A percentile compares a stretch with the other conserved stretches of the same genome.
Conservation (phyloP, 2,888 invertebrate species). For the Apamea sordens region DNA sequence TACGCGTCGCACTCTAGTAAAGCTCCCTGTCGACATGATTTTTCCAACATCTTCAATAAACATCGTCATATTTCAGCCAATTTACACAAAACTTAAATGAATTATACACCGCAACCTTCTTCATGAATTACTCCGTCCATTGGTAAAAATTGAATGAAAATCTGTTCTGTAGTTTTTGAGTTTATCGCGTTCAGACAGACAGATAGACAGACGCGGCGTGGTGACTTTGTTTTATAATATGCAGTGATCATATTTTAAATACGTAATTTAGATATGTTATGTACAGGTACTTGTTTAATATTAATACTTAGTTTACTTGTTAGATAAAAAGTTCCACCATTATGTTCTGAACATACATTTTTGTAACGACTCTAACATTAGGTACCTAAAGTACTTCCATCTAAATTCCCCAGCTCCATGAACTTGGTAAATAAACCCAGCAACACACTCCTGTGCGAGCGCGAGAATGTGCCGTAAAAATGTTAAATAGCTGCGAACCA, state of each 20-base stretch:
- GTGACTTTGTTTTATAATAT: not conserved
- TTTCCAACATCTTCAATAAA: not conserved
- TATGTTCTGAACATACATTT: not conserved
- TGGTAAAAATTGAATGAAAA: not conserved
- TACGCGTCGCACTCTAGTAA: not conserved
- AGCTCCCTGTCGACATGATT: not conserved
- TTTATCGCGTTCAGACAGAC: too few relatives aligned
- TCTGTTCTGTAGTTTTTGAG: too few relatives aligned
- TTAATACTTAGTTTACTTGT: not conserved
- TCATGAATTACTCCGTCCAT: not conserved
- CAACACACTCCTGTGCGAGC: slow-evolving; percentile 35
- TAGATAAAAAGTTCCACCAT: not conserved
- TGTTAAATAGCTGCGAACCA: slow-evolving; percentile 47
- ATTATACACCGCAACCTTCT: too few relatives aligned
- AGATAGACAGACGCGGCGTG: not conserved
- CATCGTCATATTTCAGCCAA: not conserved
- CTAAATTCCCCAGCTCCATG: slow-evolving; percentile 12
- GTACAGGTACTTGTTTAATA: not conserved
- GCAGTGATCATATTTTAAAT: not conserved
- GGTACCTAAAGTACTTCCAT: not conserved
- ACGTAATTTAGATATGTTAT: too few relatives aligned
- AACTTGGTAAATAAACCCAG: slow-evolving; percentile 42
- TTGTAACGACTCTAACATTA: not conserved
- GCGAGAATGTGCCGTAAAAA: slow-evolving; percentile 36
- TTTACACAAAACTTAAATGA: too few relatives aligned